These are phyloP conservation scores for Peromyscus attwateri DNA, from an alignment of 2,797 vertebrate genomes.

Conservation along the genomic window DNA sequence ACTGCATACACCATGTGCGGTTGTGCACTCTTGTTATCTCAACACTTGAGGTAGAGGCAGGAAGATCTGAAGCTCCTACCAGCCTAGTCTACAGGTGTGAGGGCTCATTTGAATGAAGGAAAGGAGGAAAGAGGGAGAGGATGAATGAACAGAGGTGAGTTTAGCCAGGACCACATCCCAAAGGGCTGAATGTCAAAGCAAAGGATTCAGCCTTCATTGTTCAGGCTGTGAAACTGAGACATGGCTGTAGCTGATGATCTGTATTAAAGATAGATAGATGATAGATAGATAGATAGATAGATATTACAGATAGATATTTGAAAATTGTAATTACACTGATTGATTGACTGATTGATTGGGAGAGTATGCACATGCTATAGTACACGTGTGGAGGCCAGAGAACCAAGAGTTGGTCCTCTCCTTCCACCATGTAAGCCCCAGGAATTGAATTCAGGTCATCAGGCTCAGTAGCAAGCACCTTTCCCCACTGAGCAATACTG, in stretches of 20 bases:
- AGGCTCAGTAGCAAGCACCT: background rate
- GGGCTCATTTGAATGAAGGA: background rate
- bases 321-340: background rate
- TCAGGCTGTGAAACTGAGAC: background rate
- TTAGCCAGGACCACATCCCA: background rate
- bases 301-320: no score
- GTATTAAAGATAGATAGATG: background rate
- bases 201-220: background rate
- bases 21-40: no score
- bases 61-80: background rate
- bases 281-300: no score
- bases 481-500: background rate
- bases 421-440: background rate
- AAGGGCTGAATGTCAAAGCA: background rate
- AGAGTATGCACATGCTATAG: background rate
- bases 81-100: background rate
- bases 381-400: background rate
- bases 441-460: background rate
- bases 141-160: no score
- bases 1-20: background rate
- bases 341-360: background rate
- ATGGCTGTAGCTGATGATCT: background rate
- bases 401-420: background rate
- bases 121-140: no score
- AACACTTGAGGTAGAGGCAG: background rate